Evolutionary conservation across 2,113 vertebrate genomes (phyloP), one percentile per base, ranked within the genome.

Genomic region (Maccullochella peelii): DNA sequence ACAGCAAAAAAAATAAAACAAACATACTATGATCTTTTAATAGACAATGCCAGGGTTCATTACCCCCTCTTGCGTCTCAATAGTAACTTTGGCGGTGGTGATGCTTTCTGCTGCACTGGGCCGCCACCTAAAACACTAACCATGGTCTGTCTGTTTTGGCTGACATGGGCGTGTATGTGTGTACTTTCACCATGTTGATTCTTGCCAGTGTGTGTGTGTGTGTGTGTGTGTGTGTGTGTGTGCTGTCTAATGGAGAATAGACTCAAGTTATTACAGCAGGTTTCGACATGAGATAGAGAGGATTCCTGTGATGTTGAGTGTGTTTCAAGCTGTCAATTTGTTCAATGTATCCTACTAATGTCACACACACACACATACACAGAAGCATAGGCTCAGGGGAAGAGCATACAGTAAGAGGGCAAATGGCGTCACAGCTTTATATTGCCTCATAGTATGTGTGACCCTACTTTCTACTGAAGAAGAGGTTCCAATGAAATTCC

Each of bases 81-180:
- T 92, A 84, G 92, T 82, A 93, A 94, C 94, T 70, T 82, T 42
- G 1, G 57, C 82, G 65, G 42, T 15, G 42, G 50, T 73, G 78
- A 84, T 86, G 85, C 80, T 69, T 90, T 92, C 86, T 88, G 90
- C 76, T 80, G 93, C 91, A 87, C 66, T 91, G 90, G 82, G 89
- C 84, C 61, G 80, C 59, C 70, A 69, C 54, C 69, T 69, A 71
- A 69, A 91, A 70, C 77, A 77, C 80, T 82, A 40, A 57, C 25
- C 5, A 42, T 38, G 15, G 36, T 23, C 16, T 72, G 49, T 59
- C 6, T 67, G 30, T n/a, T n/a, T n/a, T n/a, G n/a, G n/a, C n/a
- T n/a, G n/a, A n/a, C n/a, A n/a, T n/a, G n/a, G n/a, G n/a, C n/a
- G n/a, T n/a, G 3, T 33, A 33, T 67, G 52, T 40, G 55, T 68